Evolutionary conservation across 2,888 invertebrate genomes (phyloP), one percentile per base, ranked within the genome.

Genomic region (Biston betularia): DNA sequence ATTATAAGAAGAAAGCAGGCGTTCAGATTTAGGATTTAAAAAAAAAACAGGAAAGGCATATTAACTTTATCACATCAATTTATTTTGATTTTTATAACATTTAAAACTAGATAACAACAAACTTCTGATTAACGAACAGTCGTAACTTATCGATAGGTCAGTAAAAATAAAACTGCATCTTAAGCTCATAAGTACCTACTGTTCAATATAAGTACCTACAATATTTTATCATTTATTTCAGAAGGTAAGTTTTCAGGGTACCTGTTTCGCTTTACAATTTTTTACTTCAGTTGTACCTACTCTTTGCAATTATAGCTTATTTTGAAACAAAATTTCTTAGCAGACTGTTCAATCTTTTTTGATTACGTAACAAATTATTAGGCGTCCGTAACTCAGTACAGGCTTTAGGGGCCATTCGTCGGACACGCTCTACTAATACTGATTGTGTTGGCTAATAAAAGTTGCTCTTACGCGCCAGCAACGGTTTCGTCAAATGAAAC

Each of bases 401-500:
- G 84, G 82, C 82, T 88, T 87, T 85, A 83, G 84, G 83, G 76
- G 80, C 83, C 84, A 85, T 86, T 79, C 84, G 88, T 88, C 80
- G 84, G 91, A 86, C 85, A 92, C 89, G 92, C 92, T 92, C 92
- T 90, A 92, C 78, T 91, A 85, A 88, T 82, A 83, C 74, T 81
- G 79, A 79, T 80, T 82, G 75, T 78, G 78, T 91, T 90, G 87
- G 86, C 84, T 83, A 89, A 89, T 79, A 83, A 79, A 76, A 76
- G 81, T 75, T 77, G 75, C 75, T 80, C 79, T 86, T 92, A 93
- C 84, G 88, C 93, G 79, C 88, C 88, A 67, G 90, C 90, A 70
- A 93, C 90, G 49, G 84, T 84, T 86, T 94, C 95, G 81, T 96
- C 96, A 81, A 96, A 96, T 67, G 95, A 94, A 78, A 91, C 91